Percentiles rank a stretch among this genome's conserved stretches.
Conservation (phyloP, 2,888 invertebrate genomes). For the Sesia apiformis region DNA sequence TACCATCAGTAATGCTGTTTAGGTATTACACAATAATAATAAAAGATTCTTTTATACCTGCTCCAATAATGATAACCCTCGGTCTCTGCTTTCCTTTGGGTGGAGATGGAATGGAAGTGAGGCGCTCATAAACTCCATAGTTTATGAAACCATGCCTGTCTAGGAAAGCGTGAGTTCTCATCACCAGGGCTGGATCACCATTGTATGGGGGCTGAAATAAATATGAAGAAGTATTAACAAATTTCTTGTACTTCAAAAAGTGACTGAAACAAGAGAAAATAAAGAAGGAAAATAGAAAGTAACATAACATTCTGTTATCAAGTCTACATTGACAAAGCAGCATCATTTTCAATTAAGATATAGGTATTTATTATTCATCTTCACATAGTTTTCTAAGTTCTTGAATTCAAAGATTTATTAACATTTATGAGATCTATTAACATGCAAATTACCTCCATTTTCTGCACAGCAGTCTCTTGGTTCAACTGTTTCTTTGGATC, state of each 20-base stretch:
- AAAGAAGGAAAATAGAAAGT: background rate
- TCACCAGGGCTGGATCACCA: constrained; percentile 88
- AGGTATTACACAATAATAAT: too few species aligned
- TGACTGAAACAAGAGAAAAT: background rate
- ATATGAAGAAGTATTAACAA: background rate
- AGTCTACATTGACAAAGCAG: background rate
- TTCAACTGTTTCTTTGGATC: constrained; percentile 95
- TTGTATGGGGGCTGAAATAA: constrained; percentile 87
- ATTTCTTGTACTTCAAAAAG: too few species aligned
- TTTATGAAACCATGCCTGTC: constrained; percentile 98
- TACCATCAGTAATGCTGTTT: too few species aligned
- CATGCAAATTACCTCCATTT: constrained; percentile 75
- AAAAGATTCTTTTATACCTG: constrained; percentile 58
- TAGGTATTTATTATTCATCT: background rate
- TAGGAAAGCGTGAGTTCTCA: constrained; percentile 91
- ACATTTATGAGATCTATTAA: too few species aligned
- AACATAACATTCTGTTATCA: background rate
- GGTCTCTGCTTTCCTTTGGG: constrained; percentile 77
- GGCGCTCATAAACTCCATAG: constrained; percentile 94
- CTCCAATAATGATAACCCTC: constrained; percentile 79
- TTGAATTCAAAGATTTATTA: too few species aligned
- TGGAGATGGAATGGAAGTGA: constrained; percentile 79
- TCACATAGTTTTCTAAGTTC: background rate
- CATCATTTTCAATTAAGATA: background rate
- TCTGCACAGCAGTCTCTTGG: constrained; percentile 84